Conservation (phyloP, 1,140 invertebrate genomes). For the Bombus pyrosoma region DNA sequence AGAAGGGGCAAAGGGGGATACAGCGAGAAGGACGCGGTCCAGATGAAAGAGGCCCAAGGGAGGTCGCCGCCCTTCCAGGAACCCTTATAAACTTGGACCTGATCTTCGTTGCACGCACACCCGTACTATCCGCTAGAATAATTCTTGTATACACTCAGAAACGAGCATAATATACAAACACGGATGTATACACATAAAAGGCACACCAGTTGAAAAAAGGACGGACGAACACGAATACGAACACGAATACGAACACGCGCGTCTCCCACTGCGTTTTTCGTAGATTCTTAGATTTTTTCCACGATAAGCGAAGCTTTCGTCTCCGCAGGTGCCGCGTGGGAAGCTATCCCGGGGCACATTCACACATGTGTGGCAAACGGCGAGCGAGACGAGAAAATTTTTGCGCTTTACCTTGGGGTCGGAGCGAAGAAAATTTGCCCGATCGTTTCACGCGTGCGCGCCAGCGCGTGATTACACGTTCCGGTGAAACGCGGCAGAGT, state of each 20-base stretch:
- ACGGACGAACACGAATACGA: not conserved
- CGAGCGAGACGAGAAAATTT: not conserved
- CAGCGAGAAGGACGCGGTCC: slow-evolving; percentile 69
- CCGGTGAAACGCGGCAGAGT: not conserved
- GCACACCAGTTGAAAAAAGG: no score
- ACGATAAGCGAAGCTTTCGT: slow-evolving; percentile 53
- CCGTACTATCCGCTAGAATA: slow-evolving; percentile 51
- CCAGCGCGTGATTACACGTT: slow-evolving; percentile 10
- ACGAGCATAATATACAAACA: not conserved
- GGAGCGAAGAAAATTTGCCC: not conserved
- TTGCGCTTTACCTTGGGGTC: not conserved
- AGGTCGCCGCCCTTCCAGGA: slow-evolving; percentile 81
- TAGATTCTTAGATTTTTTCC: slow-evolving; percentile 64
- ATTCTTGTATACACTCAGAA: slow-evolving; percentile 42
- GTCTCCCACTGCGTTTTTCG: slow-evolving; percentile 54
- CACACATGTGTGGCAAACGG: slow-evolving; percentile 19
- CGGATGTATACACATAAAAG: not conserved
- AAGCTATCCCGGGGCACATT: slow-evolving; percentile 55
- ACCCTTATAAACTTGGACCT: slow-evolving; percentile 81
- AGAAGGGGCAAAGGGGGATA: slow-evolving; percentile 11
- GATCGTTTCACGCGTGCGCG: not conserved
- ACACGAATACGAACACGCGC: not conserved
- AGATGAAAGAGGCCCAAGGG: slow-evolving; percentile 80
- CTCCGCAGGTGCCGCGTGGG: slow-evolving; percentile 60
- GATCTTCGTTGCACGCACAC: slow-evolving; percentile 62